Base-by-base conservation (phyloP, 2,797 vertebrate genomes). In the Enteromius trimaculatus region DNA sequence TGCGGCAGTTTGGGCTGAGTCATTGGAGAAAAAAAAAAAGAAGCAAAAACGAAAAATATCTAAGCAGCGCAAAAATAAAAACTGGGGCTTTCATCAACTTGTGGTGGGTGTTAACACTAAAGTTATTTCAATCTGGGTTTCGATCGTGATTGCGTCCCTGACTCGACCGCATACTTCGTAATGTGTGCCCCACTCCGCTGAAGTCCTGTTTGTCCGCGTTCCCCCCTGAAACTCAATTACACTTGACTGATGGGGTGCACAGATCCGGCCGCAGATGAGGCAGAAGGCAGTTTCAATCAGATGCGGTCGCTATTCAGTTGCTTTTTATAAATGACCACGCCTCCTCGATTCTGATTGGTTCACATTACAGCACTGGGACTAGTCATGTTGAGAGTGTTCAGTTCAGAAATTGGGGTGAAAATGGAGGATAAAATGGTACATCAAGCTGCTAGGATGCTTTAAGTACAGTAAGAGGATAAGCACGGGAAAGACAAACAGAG, bases 61-160 rank as follows among this genome's bases (percentile, higher is more conserved):
- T 64, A 72, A 86, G 71, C 69, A 76, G 79, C 51, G 47, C 34
- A 79, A 79, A 78, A 82, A 72, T 68, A 68, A 21, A 82, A 80
- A 77, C 31, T 66, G 23, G 34, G n/a, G 65, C 84, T 87, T 90
- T 88, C 86, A 81, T 87, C 85, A 86, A 77, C 44, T 81, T 90
- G 86, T 86, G 87, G 85, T 85, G 86, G 85, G 84, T 34, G 82
- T 86, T 82, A 82, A 51, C 77, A 42, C 80, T 53, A 19, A 83
- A 86, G 80, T 83, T 88, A 85, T 82, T 85, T 85, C 82, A 78
- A 79, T 81, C 82, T 83, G 31, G 39, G 65, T 86, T 86, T 84
- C 80, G 72, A 80, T 87, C 66, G 23, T 79, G 87, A 85, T 85
- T 85, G 79, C 77, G 53, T 84, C 74, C n/a, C 26, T 53, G 53